phyloP scores from a whole-genome alignment of 2,113 vertebrate species.

The Lycaon pictus region DNA sequence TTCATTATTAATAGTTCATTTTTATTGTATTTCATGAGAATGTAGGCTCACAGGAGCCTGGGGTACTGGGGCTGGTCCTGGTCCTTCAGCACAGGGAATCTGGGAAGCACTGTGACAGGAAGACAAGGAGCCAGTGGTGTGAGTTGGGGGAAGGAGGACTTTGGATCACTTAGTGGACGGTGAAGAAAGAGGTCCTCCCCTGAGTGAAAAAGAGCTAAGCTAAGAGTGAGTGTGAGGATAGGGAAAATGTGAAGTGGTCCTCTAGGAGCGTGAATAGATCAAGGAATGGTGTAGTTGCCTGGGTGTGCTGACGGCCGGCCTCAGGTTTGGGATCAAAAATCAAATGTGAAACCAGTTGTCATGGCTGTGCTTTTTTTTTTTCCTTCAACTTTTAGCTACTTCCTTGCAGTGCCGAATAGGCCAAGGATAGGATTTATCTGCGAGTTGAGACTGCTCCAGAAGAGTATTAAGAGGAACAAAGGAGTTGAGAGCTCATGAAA shows the following conservation, averaged over 20 bases:
- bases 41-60: not conserved
- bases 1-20: not conserved
- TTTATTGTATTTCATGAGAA: not conserved
- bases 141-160: not conserved
- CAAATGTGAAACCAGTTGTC: not conserved
- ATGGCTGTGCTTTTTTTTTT: not conserved
- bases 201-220: not conserved
- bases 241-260: not conserved
- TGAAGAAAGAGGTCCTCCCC: not conserved
- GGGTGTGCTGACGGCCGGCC: not conserved
- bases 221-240: not conserved
- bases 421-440: not conserved
- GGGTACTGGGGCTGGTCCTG: accelerated
- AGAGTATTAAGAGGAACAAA: not conserved
- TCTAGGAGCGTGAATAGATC: no score
- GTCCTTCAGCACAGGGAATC: not conserved
- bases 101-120: not conserved
- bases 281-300: no score
- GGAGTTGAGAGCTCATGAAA: not conserved
- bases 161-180: no score
- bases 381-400: not conserved
- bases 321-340: not conserved
- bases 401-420: not conserved
- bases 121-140: not conserved
- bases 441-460: not conserved